phyloP scores from a whole-genome alignment of 2,888 invertebrate genomes.

The Mythimna pallens region DNA sequence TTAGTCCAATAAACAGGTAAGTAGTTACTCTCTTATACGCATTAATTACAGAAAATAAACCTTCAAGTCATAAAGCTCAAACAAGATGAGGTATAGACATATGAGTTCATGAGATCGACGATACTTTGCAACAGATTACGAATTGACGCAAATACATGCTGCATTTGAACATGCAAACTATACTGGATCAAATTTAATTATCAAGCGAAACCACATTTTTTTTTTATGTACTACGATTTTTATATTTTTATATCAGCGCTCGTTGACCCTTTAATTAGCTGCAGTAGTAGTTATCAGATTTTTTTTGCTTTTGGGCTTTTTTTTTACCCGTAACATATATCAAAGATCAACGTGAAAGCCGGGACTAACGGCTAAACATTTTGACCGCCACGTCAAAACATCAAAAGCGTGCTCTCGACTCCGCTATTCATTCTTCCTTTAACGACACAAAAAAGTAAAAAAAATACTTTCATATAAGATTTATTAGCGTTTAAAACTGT shows the following conservation, averaged over 20 bases:
- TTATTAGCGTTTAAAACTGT: too few relatives aligned
- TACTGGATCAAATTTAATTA: background rate
- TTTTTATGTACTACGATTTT: too few relatives aligned
- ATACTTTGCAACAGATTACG: constrained; percentile 67
- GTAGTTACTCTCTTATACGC: constrained; percentile 63
- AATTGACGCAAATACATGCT: background rate
- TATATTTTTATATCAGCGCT: background rate
- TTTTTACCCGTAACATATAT: too few relatives aligned
- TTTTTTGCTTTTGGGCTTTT: too few relatives aligned
- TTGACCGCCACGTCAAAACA: too few relatives aligned
- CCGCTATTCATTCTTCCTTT: too few relatives aligned
- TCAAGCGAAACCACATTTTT: background rate
- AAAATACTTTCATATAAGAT: too few relatives aligned
- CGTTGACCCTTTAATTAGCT: too few relatives aligned
- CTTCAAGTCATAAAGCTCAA: constrained; percentile 72
- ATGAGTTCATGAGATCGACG: constrained; percentile 69
- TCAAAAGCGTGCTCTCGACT: too few relatives aligned
- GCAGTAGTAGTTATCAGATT: background rate
- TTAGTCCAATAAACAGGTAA: constrained; percentile 30
- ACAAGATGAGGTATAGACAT: constrained; percentile 79
- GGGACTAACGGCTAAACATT: too few relatives aligned
- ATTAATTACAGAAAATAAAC: constrained; percentile 59
- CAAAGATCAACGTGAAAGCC: too few relatives aligned
- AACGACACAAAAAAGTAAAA: too few relatives aligned
- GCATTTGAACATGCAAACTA: background rate